A percentile compares a stretch with the other conserved stretches of the same genome.
These are phyloP conservation scores for Tapirus terrestris DNA, from an alignment of 2,113 vertebrate species.

Conservation along the genomic window DNA sequence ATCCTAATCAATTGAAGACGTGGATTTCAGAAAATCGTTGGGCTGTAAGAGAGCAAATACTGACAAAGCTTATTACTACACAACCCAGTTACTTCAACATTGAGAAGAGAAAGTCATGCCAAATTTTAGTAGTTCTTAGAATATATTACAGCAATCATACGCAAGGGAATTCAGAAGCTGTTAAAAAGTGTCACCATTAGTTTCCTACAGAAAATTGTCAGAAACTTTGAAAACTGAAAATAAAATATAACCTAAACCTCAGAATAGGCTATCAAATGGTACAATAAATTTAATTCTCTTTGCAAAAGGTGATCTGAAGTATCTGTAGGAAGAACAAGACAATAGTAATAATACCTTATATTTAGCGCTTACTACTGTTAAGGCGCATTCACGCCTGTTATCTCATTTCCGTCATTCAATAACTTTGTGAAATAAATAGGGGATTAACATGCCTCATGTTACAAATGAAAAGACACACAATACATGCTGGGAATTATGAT, in stretches of 20 bases:
- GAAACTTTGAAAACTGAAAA: slow-evolving; percentile 45
- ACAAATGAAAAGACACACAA: not conserved
- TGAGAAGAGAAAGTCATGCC: slow-evolving; percentile 11
- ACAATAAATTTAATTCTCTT: not conserved
- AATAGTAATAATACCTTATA: not conserved
- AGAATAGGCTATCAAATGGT: not conserved
- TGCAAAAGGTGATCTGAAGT: not conserved
- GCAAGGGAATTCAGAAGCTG: slow-evolving; percentile 9
- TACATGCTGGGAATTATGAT: not conserved
- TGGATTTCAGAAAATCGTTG: slow-evolving; percentile 45
- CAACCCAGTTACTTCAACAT: slow-evolving; percentile 15
- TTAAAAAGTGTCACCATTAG: slow-evolving; percentile 22
- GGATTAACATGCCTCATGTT: not conserved
- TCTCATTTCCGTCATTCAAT: not conserved
- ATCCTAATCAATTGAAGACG: slow-evolving; percentile 37
- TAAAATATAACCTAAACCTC: slow-evolving; percentile 39
- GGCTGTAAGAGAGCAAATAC: not conserved
- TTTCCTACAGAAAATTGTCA: slow-evolving; percentile 30
- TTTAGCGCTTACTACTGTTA: not conserved
- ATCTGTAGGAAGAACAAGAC: not conserved
- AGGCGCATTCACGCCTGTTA: not conserved
- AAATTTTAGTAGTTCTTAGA: slow-evolving; percentile 40
- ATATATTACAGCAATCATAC: slow-evolving; percentile 29
- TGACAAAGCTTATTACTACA: not conserved
- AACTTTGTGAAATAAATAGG: not conserved